Base-by-base conservation (phyloP, 1,140 invertebrate species). In the Aphidius gifuensis region DNA sequence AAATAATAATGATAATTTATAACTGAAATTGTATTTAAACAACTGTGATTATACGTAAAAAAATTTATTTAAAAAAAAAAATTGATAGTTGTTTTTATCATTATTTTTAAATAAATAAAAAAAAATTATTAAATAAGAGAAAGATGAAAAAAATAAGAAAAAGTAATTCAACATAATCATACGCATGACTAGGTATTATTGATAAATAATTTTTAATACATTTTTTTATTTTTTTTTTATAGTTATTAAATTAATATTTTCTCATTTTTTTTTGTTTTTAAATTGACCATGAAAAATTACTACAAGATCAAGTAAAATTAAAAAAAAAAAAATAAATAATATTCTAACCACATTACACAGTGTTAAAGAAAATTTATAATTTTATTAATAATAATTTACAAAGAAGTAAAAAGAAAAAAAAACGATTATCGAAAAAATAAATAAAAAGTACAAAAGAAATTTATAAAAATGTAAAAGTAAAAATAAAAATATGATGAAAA, bases 181-280 rank as follows among this genome's bases (percentile, higher is more conserved):
- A 58, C 55, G 61, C 61, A 58, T 58, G 61, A 58, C 47, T 58
- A 62, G 42, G 58, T 50, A 51, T 58, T 48, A n/a, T n/a, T 32
- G 57, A 58, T 58, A 21, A 58, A 58, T 16, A 16, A 16, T 16
- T 58, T 46, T 46, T n/a, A 53, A 40, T 32, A 48, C 46, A n/a
- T 40, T 49, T 48, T 32, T 45, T 58, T 43, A 46, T 23, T 58
- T 48, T 8, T 9, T 16, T 16, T 16, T 16, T 16, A 16, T 16
- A 16, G 16, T 16, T 32, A 38, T 9, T 48, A 9, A 40, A 48
- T 9, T 40, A 58, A 48, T 46, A 16, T 49, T 49, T 49, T 16
- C 21, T 23, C 3, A n/a, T 32, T 38, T 23, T 32, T 53, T 53
- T 39, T 49, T 9, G 3, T 23, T 32, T 11, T 49, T 9, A 49